Percentiles rank a stretch among this genome's conserved stretches.
Evolutionary conservation across 1,140 invertebrate genomes (phyloP).

Genomic region (Bombus huntii): DNA sequence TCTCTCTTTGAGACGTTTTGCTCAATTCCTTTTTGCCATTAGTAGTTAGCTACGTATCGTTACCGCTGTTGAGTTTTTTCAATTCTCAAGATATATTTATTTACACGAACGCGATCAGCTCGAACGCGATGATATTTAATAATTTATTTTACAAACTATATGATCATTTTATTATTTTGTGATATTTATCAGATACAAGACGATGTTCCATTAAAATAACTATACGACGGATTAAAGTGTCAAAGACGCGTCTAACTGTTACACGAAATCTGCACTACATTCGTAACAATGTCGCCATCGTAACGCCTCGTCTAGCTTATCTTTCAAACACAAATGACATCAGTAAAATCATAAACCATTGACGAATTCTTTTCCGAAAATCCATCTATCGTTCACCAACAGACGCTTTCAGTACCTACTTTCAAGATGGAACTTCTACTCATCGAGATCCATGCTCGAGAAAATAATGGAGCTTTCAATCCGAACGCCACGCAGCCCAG

Average conservation of each 20-base stretch:
- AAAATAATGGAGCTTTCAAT: slow-evolving; percentile 55
- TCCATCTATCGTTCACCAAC: background rate
- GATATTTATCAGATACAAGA: background rate
- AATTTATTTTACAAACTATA: background rate
- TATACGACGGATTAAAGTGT: too few species aligned
- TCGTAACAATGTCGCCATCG: too few species aligned
- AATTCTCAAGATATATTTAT: background rate
- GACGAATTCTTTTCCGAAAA: background rate
- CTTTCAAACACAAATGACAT: background rate
- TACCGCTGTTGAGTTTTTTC: background rate
- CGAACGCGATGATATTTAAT: background rate
- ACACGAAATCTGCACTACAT: too few species aligned
- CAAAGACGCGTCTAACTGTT: too few species aligned
- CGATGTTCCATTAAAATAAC: too few species aligned
- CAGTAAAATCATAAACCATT: background rate
- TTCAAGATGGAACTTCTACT: background rate
- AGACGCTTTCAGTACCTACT: slow-evolving; percentile 20
- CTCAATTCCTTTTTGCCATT: background rate
- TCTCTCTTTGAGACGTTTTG: background rate
- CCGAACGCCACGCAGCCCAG: background rate
- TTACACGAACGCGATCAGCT: too few species aligned
- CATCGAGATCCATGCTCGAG: background rate
- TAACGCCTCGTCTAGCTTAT: too few species aligned
- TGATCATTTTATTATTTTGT: too few species aligned
- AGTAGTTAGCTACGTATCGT: background rate